Conservation (phyloP, 1,140 invertebrate species). For the Lordiphosa collinella region DNA sequence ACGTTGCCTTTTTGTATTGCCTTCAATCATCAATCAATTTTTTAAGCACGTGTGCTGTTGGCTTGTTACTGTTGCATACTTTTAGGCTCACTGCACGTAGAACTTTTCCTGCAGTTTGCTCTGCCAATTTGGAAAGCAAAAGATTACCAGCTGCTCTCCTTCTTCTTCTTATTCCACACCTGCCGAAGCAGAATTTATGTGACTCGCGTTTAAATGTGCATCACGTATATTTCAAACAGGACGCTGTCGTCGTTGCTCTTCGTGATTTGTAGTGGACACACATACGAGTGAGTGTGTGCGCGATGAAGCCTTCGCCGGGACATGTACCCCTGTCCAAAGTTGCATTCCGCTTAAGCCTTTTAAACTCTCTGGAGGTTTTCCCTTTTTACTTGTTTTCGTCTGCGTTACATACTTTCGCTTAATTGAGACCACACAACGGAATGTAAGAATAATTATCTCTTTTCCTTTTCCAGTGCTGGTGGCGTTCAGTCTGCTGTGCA, state of each 20-base stretch:
- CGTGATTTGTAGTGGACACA: conserved; percentile 46
- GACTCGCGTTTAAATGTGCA: conserved; percentile 64
- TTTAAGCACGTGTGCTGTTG: conserved; percentile 57
- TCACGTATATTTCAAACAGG: conserved; percentile 67
- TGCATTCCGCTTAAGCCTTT: conserved; percentile 8
- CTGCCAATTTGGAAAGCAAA: conserved; percentile 61
- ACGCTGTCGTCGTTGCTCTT: conserved; percentile 37
- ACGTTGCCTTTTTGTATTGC: conserved; percentile 52
- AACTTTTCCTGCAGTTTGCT: conserved; percentile 49
- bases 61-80: conserved; percentile 46
- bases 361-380: conserved; percentile 1
- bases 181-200: conserved; percentile 62
- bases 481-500: neutral
- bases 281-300: conserved; percentile 13
- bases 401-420: conserved; percentile 41
- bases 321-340: conserved; percentile 5
- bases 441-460: conserved; percentile 60
- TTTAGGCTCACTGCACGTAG: conserved; percentile 55
- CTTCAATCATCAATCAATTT: conserved; percentile 66
- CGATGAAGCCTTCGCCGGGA: neutral
- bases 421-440: no score
- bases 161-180: neutral
- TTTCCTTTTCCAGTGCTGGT: neutral
- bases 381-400: conserved; percentile 2
- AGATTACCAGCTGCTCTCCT: no score